Percentiles rank a stretch among this genome's conserved stretches.
Conservation (phyloP, 2,888 invertebrate species). For the Xiphydria camelus region DNA sequence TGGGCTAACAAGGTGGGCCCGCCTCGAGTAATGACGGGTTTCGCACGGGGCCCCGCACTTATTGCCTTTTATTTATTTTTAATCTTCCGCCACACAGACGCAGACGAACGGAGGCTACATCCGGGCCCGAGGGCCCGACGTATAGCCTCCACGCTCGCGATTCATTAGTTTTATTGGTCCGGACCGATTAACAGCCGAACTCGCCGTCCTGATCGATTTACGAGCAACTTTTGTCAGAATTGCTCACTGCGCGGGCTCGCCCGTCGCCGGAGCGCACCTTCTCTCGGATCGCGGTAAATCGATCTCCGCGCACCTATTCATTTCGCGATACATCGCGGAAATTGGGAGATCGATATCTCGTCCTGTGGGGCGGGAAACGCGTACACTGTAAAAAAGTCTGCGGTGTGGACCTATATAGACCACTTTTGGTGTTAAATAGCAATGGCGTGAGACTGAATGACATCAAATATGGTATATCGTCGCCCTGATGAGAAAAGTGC, state of each 20-base stretch:
- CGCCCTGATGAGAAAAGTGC: no score
- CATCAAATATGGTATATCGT: no score
- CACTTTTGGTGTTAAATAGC: no score
- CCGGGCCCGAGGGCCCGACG: constrained; percentile 46
- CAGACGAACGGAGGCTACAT: constrained; percentile 47
- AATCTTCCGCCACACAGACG: constrained; percentile 41
- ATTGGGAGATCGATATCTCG: no score
- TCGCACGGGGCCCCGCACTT: constrained; percentile 57
- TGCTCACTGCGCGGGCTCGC: neutral
- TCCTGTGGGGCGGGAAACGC: no score
- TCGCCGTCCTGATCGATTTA: constrained; percentile 9
- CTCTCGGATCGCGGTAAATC: no score
- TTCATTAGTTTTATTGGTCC: constrained; percentile 42
- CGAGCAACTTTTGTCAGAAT: neutral
- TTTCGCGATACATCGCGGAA: no score
- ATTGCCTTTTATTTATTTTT: constrained; percentile 57
- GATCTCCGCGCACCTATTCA: no score
- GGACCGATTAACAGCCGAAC: constrained; percentile 9
- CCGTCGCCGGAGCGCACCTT: no score
- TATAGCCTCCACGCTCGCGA: constrained; percentile 29
- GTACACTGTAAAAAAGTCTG: no score
- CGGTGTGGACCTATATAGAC: no score
- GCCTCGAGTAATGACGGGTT: constrained; percentile 57
- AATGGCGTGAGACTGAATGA: no score
- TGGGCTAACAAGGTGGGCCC: constrained; percentile 57